Percentiles rank a stretch among this genome's conserved stretches.
phyloP scores from a whole-genome alignment of 2,113 vertebrate species.

The Oryzias javanicus region DNA sequence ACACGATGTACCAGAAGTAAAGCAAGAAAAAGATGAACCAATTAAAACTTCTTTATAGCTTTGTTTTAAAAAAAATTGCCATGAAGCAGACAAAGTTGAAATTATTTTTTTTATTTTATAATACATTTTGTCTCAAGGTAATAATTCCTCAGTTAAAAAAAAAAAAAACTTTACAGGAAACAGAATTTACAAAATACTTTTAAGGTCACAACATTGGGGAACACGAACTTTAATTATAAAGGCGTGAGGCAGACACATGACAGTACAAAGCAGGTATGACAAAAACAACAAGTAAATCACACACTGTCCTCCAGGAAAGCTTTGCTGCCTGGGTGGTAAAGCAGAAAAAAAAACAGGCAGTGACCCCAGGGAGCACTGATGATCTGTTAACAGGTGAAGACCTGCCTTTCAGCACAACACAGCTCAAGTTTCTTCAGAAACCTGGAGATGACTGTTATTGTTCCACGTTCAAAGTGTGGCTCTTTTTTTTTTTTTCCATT shows the following conservation, averaged over 20 bases:
- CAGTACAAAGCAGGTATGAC: neutral
- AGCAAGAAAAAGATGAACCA: too few relatives aligned
- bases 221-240: conserved; percentile 63
- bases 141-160: neutral
- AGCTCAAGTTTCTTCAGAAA: conserved; percentile 69
- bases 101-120: conserved; percentile 19
- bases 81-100: conserved; percentile 19
- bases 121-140: neutral
- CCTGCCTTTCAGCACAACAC: conserved; percentile 56
- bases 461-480: conserved; percentile 53
- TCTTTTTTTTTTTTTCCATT: conserved; percentile 11
- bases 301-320: conserved; percentile 45
- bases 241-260: conserved; percentile 25
- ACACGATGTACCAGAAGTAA: too few relatives aligned
- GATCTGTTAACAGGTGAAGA: conserved; percentile 69
- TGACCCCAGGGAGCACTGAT: conserved; percentile 53
- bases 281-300: conserved; percentile 36
- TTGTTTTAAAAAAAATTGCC: conserved; percentile 10
- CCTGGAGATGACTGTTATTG: conserved; percentile 63
- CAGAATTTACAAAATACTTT: conserved; percentile 4
- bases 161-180: conserved; percentile 20
- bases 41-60: conserved; percentile 37
- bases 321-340: conserved; percentile 69
- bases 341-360: conserved; percentile 54
- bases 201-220: neutral